These are phyloP conservation scores for Natrix natrix DNA, from an alignment of 2,797 vertebrate genomes.

Conservation along the genomic window DNA sequence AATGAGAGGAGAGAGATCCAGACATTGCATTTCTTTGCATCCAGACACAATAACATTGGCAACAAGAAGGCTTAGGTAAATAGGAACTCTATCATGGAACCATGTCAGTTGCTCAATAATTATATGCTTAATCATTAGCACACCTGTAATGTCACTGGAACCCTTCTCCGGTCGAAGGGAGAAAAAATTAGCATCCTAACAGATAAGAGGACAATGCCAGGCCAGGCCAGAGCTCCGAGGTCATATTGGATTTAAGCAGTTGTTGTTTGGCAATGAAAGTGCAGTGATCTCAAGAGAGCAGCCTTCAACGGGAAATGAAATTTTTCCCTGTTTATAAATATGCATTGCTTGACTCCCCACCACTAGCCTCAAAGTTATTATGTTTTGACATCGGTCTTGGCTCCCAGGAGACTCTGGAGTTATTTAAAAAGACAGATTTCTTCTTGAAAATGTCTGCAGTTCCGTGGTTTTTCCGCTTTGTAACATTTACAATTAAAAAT, in stretches of 20 bases:
- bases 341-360: constrained; percentile 22
- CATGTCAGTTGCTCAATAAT: constrained; percentile 61
- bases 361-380: constrained; percentile 45
- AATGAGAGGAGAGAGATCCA: background rate
- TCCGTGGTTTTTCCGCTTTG: constrained; percentile 38
- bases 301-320: constrained; percentile 62
- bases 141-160: constrained; percentile 60
- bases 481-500: constrained; percentile 60
- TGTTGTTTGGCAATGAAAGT: constrained; percentile 61
- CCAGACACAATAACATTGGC: constrained; percentile 54
- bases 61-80: constrained; percentile 58
- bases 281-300: constrained; percentile 60
- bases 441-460: constrained; percentile 55
- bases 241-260: constrained; percentile 57
- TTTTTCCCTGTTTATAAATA: constrained; percentile 72
- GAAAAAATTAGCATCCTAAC: constrained; percentile 71
- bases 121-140: constrained; percentile 55
- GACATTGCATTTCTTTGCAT: constrained; percentile 35
- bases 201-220: constrained; percentile 54
- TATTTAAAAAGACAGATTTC: constrained; percentile 51
- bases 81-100: constrained; percentile 59
- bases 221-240: constrained; percentile 42
- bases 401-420: constrained; percentile 44
- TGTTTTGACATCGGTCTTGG: constrained; percentile 64
- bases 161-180: constrained; percentile 55